A percentile compares a stretch with the other conserved stretches of the same genome.
These are phyloP conservation scores for Catocala sponsa DNA, from an alignment of 2,888 invertebrate genomes.

Conservation along the genomic window DNA sequence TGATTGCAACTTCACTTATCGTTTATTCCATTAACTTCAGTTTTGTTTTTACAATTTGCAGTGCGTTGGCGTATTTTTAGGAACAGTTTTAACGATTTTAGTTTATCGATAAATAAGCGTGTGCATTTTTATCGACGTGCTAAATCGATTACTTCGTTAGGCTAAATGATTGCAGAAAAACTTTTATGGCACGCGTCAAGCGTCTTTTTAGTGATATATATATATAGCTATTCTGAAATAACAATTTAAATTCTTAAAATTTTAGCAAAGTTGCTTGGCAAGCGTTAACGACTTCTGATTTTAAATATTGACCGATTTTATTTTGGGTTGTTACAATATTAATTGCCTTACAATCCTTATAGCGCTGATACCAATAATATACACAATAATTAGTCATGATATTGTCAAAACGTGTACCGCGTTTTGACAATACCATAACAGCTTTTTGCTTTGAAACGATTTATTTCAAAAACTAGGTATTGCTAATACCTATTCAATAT, in stretches of 20 bases:
- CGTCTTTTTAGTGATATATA: slow-evolving; percentile 5
- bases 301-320: background rate
- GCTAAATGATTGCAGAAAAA: slow-evolving; percentile 18
- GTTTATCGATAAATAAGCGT: slow-evolving; percentile 21
- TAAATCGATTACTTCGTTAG: slow-evolving; percentile 43
- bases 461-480: too few relatives aligned
- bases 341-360: too few relatives aligned
- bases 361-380: too few relatives aligned
- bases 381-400: too few relatives aligned
- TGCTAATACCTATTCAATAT: too few relatives aligned
- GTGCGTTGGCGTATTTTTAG: too few relatives aligned
- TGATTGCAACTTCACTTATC: slow-evolving; percentile 17
- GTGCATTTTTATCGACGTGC: slow-evolving; percentile 23
- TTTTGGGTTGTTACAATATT: too few relatives aligned
- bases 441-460: too few relatives aligned
- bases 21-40: slow-evolving; percentile 21
- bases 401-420: too few relatives aligned
- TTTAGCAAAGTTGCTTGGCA: background rate
- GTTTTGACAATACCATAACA: too few relatives aligned
- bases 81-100: slow-evolving; percentile 5
- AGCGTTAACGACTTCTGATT: slow-evolving; percentile 1
- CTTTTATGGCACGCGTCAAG: slow-evolving; percentile 27
- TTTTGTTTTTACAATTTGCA: slow-evolving; percentile 15
- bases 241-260: slow-evolving; percentile 6
- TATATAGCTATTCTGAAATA: background rate